A percentile compares a stretch with the other conserved stretches of the same genome.
phyloP scores from a whole-genome alignment of 2,888 invertebrate genomes.

The Apamea monoglypha region DNA sequence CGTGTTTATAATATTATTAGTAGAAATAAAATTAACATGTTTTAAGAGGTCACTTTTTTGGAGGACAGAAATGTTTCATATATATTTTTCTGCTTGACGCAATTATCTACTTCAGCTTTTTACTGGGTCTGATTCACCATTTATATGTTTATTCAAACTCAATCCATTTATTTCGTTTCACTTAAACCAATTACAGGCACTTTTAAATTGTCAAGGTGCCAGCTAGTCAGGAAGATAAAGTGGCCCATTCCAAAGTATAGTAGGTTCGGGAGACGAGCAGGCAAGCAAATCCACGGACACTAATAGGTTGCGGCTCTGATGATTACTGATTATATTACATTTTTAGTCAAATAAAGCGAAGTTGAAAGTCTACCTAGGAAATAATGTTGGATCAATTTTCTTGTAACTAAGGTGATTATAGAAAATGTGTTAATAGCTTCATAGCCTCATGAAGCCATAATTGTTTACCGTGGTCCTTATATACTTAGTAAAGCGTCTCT shows the following conservation, averaged over 20 bases:
- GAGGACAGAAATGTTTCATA: background rate
- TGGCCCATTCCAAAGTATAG: background rate
- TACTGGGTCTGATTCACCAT: conserved; percentile 1
- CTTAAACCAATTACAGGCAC: background rate
- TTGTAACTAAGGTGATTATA: background rate
- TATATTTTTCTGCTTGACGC: background rate
- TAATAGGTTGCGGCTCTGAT: background rate
- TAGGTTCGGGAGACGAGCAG: background rate
- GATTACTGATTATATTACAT: background rate
- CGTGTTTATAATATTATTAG: no score
- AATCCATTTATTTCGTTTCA: background rate
- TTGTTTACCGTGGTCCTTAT: conserved; percentile 8
- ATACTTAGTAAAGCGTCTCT: background rate
- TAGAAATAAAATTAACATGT: background rate
- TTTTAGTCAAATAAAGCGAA: background rate
- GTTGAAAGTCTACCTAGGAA: background rate
- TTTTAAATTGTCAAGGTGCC: background rate
- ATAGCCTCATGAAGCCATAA: background rate
- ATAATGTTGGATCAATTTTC: background rate
- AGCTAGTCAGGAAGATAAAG: no score
- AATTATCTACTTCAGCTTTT: conserved; percentile 20
- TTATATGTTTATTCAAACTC: no score
- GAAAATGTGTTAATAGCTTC: background rate
- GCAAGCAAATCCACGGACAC: background rate
- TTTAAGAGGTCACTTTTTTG: background rate